Percentiles rank a stretch among this genome's conserved stretches.
Conservation (phyloP, 2,797 vertebrate genomes). For the Spea hammondii region DNA sequence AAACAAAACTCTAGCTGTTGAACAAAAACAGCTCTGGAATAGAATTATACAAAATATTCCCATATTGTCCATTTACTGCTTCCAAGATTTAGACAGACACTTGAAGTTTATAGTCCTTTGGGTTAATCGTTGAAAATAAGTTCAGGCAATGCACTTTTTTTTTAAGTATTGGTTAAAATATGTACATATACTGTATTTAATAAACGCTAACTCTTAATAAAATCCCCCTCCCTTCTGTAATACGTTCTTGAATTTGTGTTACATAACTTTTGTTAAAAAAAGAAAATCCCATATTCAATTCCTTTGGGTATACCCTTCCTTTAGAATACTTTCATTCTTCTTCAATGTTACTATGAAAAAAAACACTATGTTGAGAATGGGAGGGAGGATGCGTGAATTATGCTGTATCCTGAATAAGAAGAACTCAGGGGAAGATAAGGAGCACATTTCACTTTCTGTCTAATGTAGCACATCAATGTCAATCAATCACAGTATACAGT, state of each 20-base stretch:
- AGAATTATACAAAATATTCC: no score
- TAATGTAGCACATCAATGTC: conserved; percentile 34
- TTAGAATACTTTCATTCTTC: conserved; percentile 36
- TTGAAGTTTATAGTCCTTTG: no score
- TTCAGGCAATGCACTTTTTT: no score
- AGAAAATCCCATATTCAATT: conserved; percentile 22
- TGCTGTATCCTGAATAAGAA: conserved; percentile 34
- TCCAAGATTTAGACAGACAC: no score
- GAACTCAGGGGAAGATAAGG: conserved; percentile 30
- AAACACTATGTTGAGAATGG: conserved; percentile 14
- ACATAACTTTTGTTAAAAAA: conserved; percentile 7
- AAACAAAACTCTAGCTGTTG: no score
- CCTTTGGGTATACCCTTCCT: conserved; percentile 35
- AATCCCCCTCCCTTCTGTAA: conserved; percentile 8
- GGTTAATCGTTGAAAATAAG: no score
- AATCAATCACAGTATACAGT: conserved; percentile 25
- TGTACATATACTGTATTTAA: conserved; percentile 19
- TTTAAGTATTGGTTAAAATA: neutral
- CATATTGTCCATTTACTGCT: no score
- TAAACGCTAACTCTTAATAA: conserved; percentile 6
- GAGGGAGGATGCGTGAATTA: conserved; percentile 32
- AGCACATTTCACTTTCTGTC: conserved; percentile 37
- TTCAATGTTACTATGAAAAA: conserved; percentile 29
- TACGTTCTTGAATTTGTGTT: conserved; percentile 17
- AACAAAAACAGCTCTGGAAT: no score